A percentile compares a stretch with the other conserved stretches of the same genome.
These are phyloP conservation scores for Spodoptera frugiperda DNA, from an alignment of 1,140 invertebrate genomes.

Conservation along the genomic window DNA sequence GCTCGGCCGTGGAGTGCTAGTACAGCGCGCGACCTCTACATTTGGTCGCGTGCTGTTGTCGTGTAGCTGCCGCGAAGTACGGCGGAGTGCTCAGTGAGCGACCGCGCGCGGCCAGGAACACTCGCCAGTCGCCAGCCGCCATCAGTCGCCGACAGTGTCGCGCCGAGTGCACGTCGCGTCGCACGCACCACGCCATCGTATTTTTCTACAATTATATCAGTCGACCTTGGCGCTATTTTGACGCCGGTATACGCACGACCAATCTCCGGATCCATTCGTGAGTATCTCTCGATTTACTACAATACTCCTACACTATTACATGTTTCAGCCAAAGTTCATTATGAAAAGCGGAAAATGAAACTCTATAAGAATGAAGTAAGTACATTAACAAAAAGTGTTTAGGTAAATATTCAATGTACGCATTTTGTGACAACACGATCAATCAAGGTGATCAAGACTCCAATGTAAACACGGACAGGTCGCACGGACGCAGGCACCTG, in stretches of 20 bases:
- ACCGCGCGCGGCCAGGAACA: background rate
- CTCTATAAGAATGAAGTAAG: too few species aligned
- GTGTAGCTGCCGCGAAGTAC: background rate
- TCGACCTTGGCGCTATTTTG: slow-evolving; percentile 65
- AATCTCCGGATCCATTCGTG: slow-evolving; percentile 53
- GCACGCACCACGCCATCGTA: slow-evolving; percentile 20
- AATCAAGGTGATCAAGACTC: too few species aligned
- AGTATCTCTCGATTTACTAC: slow-evolving; percentile 53
- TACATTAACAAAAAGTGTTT: too few species aligned
- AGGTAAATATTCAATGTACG: too few species aligned
- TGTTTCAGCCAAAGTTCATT: too few species aligned
- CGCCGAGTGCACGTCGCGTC: too few species aligned
- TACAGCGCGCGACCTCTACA: background rate
- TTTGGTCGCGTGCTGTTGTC: background rate
- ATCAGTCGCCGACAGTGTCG: too few species aligned
- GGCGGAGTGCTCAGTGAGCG: slow-evolving; percentile 21
- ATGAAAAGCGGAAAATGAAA: too few species aligned
- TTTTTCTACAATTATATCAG: slow-evolving; percentile 48
- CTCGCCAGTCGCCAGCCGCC: slow-evolving; percentile 19
- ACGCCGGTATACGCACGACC: slow-evolving; percentile 50
- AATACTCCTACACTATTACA: slow-evolving; percentile 4
- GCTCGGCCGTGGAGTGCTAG: background rate
- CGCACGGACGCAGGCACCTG: too few species aligned
- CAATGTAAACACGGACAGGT: too few species aligned
- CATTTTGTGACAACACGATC: too few species aligned